Conservation (phyloP, 23 tunicate genomes). For the Phallusia fumigata region DNA sequence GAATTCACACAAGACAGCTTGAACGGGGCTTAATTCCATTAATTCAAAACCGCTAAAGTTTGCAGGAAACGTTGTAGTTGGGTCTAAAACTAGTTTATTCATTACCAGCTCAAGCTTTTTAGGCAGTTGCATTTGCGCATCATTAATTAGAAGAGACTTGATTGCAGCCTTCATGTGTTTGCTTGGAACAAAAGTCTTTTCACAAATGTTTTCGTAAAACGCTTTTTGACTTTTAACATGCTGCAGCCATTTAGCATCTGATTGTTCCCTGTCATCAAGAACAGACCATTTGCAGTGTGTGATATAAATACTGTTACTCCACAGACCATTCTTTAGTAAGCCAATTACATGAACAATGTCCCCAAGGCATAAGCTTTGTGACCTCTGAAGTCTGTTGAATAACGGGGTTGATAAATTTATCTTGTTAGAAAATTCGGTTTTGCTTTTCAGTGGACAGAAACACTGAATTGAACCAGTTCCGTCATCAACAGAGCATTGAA, state of each 20-base stretch:
- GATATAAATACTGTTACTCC: conserved; percentile 33
- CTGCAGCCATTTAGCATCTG: conserved; percentile 29
- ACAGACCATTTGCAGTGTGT: conserved; percentile 21
- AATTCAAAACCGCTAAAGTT: conserved; percentile 44
- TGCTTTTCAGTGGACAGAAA: background rate
- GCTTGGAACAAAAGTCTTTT: conserved; percentile 10
- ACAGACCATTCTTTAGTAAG: conserved; percentile 15
- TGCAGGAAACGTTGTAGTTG: background rate
- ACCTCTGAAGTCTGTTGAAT: background rate
- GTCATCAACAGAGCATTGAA: conserved; percentile 30
- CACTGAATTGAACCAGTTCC: conserved; percentile 41
- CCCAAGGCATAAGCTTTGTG: conserved; percentile 6
- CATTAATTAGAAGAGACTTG: conserved; percentile 18
- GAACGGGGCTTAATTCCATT: conserved; percentile 20
- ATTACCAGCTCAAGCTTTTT: conserved; percentile 4
- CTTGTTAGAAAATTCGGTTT: background rate
- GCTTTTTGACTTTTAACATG: conserved; percentile 9
- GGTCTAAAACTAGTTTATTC: background rate
- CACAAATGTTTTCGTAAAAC: conserved; percentile 30
- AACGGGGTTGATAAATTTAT: background rate
- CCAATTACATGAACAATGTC: conserved; percentile 31
- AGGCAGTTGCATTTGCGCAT: background rate
- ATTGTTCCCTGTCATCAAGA: background rate
- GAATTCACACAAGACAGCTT: background rate
- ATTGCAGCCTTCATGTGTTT: conserved; percentile 12